Percentiles rank a stretch among this genome's conserved stretches.
Conservation (phyloP, 2,113 vertebrate species). For the Chascanopsetta lugubris region DNA sequence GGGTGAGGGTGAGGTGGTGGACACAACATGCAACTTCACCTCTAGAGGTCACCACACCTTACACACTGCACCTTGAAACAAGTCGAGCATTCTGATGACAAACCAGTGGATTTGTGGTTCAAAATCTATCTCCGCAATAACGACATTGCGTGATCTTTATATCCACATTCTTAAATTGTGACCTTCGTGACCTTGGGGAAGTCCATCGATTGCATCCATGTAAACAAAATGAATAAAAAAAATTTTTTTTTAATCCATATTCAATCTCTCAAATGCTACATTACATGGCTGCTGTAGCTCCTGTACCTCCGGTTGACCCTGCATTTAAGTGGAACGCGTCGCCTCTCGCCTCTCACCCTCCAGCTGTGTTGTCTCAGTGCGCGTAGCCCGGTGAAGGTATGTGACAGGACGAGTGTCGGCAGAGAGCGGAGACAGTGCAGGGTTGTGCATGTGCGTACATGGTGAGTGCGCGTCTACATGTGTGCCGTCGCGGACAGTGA, state of each 20-base stretch:
- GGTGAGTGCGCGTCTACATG: conserved; percentile 32
- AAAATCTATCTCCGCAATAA: too few species aligned
- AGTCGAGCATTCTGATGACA: too few species aligned
- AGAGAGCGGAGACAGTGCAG: conserved; percentile 53
- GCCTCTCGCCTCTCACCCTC: conserved; percentile 52
- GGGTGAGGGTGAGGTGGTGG: too few species aligned
- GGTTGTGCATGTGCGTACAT: conserved; percentile 32
- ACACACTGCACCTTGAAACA: too few species aligned
- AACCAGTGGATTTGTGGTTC: too few species aligned
- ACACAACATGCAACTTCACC: too few species aligned
- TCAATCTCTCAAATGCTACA: neutral
- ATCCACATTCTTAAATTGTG: too few species aligned
- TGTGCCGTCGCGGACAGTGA: conserved; percentile 50
- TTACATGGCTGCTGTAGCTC: conserved; percentile 6
- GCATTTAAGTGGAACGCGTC: conserved; percentile 41
- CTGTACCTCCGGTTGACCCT: conserved; percentile 31
- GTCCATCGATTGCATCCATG: too few species aligned
- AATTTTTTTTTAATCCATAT: too few species aligned
- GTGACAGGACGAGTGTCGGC: conserved; percentile 43
- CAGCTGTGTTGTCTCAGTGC: conserved; percentile 75
- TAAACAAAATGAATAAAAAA: neutral
- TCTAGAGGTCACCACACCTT: too few species aligned
- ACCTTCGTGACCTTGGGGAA: neutral
- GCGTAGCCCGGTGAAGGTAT: conserved; percentile 50
- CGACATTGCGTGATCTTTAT: too few species aligned